These are phyloP conservation scores for Pteromalus puparum DNA, from an alignment of 1,140 invertebrate species.

Conservation along the genomic window DNA sequence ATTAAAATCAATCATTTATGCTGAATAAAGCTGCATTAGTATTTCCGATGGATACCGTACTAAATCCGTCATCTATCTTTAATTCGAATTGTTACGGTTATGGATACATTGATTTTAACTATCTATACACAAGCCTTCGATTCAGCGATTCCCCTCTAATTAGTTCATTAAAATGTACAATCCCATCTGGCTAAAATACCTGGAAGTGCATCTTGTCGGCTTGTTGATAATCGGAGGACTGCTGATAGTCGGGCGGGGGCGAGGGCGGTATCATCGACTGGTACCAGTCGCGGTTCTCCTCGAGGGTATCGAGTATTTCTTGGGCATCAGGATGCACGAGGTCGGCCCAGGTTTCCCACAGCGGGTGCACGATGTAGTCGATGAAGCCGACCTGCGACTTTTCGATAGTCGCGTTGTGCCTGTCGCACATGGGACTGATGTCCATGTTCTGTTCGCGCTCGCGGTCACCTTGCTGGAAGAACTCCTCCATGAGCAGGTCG, in stretches of 20 bases:
- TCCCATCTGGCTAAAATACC: constrained; percentile 65
- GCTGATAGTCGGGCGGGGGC: constrained; percentile 78
- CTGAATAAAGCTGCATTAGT: no score
- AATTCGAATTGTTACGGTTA: no score
- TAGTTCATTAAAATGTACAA: no score
- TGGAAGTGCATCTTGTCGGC: constrained; percentile 82
- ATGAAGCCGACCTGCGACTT: constrained; percentile 99
- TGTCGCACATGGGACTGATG: constrained; percentile 98
- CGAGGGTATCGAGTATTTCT: constrained; percentile 96
- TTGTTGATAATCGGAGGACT: constrained; percentile 73
- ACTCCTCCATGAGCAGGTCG: constrained; percentile 95
- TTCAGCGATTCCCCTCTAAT: no score
- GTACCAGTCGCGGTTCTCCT: constrained; percentile 99
- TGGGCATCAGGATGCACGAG: constrained; percentile 98
- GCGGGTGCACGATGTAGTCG: constrained; percentile 98
- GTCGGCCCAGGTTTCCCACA: constrained; percentile 99
- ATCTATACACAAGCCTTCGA: no score
- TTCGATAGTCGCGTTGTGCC: constrained; percentile 96
- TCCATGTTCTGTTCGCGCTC: constrained; percentile 95
- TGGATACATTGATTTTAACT: no score
- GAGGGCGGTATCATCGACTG: constrained; percentile 90
- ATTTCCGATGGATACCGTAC: no score
- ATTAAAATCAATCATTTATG: no score
- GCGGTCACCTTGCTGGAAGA: constrained; percentile 96
- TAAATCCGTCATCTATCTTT: no score